phyloP scores from a whole-genome alignment of 1,140 invertebrate genomes.

The Aethina tumida region DNA sequence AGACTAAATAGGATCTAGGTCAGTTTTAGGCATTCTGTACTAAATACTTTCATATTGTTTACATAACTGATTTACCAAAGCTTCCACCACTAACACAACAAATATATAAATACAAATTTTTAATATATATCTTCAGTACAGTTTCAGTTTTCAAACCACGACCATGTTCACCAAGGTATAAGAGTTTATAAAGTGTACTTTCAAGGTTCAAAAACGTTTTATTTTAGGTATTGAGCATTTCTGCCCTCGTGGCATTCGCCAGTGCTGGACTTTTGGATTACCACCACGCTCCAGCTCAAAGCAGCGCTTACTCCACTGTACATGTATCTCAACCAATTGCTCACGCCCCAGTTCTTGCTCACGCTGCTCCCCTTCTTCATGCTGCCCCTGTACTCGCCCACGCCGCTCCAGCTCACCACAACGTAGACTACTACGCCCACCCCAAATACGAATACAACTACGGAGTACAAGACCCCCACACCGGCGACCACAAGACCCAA shows the following conservation, averaged over 20 bases:
- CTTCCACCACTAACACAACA: too few relatives aligned
- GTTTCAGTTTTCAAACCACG: too few relatives aligned
- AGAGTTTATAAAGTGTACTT: too few relatives aligned
- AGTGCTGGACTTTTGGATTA: slow-evolving; percentile 16
- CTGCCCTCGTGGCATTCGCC: slow-evolving; percentile 19
- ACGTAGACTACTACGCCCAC: slow-evolving; percentile 34
- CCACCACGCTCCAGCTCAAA: slow-evolving; percentile 3
- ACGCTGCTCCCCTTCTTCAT: slow-evolving; percentile 1
- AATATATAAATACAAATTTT: too few relatives aligned
- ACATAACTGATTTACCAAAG: too few relatives aligned
- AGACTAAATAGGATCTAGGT: too few relatives aligned
- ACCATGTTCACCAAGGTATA: too few relatives aligned
- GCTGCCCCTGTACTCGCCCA: slow-evolving; percentile 1
- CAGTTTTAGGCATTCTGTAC: too few relatives aligned
- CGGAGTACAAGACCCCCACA: slow-evolving; percentile 38
- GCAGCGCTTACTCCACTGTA: slow-evolving; percentile 2
- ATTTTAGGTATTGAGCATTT: slow-evolving; percentile 16
- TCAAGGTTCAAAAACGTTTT: too few relatives aligned
- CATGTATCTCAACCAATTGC: not conserved
- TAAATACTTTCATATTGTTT: too few relatives aligned
- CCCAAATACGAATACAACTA: slow-evolving; percentile 45
- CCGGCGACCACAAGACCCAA: slow-evolving; percentile 41
- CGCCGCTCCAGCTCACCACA: slow-evolving; percentile 11
- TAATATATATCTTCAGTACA: too few relatives aligned
- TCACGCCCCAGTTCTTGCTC: not conserved